Evolutionary conservation across 2,797 vertebrate genomes (phyloP).

Genomic region (Myotis findleyi): DNA sequence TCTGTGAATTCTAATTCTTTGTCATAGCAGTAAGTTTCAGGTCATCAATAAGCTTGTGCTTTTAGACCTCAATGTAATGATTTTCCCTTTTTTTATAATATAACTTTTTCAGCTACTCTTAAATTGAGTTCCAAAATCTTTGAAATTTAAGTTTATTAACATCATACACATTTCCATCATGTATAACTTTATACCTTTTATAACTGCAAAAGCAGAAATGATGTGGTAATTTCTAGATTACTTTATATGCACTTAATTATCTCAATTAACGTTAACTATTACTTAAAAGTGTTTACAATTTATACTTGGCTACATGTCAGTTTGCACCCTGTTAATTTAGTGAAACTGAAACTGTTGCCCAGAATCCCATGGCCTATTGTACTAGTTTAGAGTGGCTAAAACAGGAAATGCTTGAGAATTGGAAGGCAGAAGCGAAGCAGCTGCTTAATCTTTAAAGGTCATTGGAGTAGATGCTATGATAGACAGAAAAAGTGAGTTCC

Average conservation of each 20-base stretch:
- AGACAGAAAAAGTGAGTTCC: neutral
- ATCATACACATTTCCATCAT: neutral
- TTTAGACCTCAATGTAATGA: neutral
- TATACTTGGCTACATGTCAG: neutral
- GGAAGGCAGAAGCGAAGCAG: neutral
- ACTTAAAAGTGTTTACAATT: neutral
- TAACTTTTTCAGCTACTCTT: neutral
- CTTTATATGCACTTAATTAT: neutral
- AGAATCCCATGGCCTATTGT: neutral
- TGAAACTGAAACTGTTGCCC: neutral
- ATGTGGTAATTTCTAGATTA: neutral
- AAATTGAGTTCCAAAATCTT: neutral
- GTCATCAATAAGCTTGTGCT: neutral
- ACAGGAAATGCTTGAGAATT: neutral
- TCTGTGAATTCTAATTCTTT: neutral
- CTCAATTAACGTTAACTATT: neutral
- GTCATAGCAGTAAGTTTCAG: neutral
- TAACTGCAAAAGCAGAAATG: slow-evolving; percentile 2
- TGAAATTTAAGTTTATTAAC: neutral
- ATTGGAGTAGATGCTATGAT: neutral
- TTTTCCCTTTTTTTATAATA: neutral
- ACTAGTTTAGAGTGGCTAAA: neutral
- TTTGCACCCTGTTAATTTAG: neutral
- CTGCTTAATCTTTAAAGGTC: neutral
- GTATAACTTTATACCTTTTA: neutral